Percentiles rank a stretch among this genome's conserved stretches.
phyloP scores from a whole-genome alignment of 92 coral and sea anemone species.

The Meandrina meandrites region DNA sequence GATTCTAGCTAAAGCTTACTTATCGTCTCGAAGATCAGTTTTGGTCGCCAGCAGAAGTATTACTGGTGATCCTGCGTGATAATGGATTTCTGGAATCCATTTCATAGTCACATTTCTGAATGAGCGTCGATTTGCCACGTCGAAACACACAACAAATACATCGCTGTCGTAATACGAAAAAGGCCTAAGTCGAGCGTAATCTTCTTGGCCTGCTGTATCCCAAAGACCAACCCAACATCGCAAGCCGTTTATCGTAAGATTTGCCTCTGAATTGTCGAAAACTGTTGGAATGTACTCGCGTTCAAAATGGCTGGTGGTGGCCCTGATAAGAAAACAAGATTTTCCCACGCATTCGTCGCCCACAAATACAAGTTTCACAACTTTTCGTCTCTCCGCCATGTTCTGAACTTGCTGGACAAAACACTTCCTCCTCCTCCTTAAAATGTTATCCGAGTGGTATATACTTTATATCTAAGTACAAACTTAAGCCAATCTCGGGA shows the following conservation, averaged over 20 bases:
- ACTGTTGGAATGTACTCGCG: too few relatives aligned
- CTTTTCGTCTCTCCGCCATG: too few relatives aligned
- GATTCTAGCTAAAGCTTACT: too few relatives aligned
- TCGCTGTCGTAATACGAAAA: slow-evolving; percentile 81
- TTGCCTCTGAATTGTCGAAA: slow-evolving; percentile 63
- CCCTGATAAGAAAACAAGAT: too few relatives aligned
- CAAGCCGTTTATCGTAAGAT: slow-evolving; percentile 46
- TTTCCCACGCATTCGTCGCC: too few relatives aligned
- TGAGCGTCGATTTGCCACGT: slow-evolving; percentile 70
- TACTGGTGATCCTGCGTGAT: slow-evolving; percentile 55
- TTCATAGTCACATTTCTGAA: slow-evolving; percentile 62
- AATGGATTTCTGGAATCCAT: slow-evolving; percentile 79
- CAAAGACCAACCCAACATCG: slow-evolving; percentile 59
- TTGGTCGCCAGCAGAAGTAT: slow-evolving; percentile 73
- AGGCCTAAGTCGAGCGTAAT: slow-evolving; percentile 89
- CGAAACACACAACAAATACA: slow-evolving; percentile 79
- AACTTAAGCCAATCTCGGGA: too few relatives aligned
- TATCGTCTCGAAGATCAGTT: slow-evolving; percentile 64
- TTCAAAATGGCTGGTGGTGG: too few relatives aligned
- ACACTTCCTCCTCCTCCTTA: too few relatives aligned
- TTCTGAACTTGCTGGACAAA: too few relatives aligned
- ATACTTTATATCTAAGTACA: too few relatives aligned
- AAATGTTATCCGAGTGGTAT: too few relatives aligned
- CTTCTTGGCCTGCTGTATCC: slow-evolving; percentile 94
- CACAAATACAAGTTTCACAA: too few relatives aligned